These are phyloP conservation scores for Eunapius fragilis DNA, from an alignment of 37 sponge, comb jelly and placozoan genomes.

Conservation along the genomic window DNA sequence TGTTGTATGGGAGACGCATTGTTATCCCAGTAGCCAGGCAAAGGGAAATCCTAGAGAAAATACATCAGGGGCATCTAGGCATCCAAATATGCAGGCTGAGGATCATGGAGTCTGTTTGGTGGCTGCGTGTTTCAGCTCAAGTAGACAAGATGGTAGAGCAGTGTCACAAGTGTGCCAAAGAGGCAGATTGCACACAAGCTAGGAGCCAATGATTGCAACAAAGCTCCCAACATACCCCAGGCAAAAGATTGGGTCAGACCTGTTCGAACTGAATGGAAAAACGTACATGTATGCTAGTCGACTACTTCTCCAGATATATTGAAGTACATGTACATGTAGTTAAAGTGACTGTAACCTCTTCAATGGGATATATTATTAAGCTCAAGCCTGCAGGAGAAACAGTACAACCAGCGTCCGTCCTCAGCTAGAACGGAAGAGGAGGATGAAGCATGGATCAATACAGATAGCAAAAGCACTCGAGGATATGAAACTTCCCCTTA, in stretches of 20 bases:
- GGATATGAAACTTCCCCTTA: conserved; percentile 23
- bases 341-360: conserved; percentile 44
- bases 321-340: background rate
- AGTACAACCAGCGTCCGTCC: conserved; percentile 32
- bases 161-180: conserved; percentile 21
- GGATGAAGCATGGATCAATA: conserved; percentile 45
- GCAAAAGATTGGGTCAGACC: too few species aligned
- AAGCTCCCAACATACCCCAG: too few species aligned
- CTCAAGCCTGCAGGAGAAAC: conserved; percentile 33
- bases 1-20: conserved; percentile 19
- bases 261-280: too few species aligned
- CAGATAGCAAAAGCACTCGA: background rate
- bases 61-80: conserved; percentile 46
- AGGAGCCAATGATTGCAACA: too few species aligned
- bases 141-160: conserved; percentile 12
- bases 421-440: background rate
- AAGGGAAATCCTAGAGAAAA: conserved; percentile 22
- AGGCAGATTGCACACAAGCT: too few species aligned
- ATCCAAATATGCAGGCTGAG: conserved; percentile 12
- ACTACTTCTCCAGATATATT: too few species aligned
- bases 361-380: conserved; percentile 10
- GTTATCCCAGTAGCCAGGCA: conserved; percentile 23
- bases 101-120: conserved; percentile 29
- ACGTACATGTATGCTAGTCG: too few species aligned
- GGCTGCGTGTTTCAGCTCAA: conserved; percentile 26